A percentile compares a stretch with the other conserved stretches of the same genome.
These are phyloP conservation scores for Scaptomyza polygonia DNA, from an alignment of 2,888 invertebrate genomes.

Conservation along the genomic window DNA sequence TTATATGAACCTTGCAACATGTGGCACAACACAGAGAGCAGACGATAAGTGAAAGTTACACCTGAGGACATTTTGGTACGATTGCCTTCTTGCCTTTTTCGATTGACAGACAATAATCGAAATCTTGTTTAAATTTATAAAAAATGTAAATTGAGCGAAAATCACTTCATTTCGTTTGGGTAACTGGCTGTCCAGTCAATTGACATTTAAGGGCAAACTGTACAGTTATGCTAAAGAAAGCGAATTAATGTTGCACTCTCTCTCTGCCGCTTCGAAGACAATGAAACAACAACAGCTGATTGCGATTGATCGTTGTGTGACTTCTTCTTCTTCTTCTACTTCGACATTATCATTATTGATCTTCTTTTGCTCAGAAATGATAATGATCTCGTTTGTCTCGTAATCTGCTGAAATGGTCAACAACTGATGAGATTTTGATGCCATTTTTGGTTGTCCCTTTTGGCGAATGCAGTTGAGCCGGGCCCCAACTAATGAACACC, in stretches of 20 bases:
- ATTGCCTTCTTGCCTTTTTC: conserved; percentile 18
- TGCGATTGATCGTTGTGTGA: conserved; percentile 40
- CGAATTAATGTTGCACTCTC: conserved; percentile 16
- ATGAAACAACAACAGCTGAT: conserved; percentile 23
- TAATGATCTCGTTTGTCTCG: conserved; percentile 46
- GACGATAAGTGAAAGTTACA: conserved; percentile 69
- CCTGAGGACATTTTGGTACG: conserved; percentile 50
- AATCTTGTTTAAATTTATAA: conserved; percentile 42
- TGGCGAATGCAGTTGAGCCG: not conserved
- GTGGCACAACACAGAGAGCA: conserved; percentile 30
- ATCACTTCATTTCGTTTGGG: conserved; percentile 67
- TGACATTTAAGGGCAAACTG: conserved; percentile 47
- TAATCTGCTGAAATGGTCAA: conserved; percentile 74
- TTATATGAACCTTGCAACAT: conserved; percentile 25
- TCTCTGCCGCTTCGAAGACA: conserved; percentile 2
- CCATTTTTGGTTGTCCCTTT: conserved; percentile 78
- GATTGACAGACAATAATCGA: conserved; percentile 69
- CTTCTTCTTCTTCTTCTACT: too few species aligned
- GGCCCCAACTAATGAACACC: conserved; percentile 72
- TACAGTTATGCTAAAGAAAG: conserved; percentile 56
- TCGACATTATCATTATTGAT: conserved; percentile 42
- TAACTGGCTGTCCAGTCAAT: conserved; percentile 39
- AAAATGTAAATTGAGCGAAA: conserved; percentile 76
- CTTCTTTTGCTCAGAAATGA: conserved; percentile 24
- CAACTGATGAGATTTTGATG: conserved; percentile 81